Base-by-base conservation (phyloP, 2,797 vertebrate species). In the Hephaestus fuliginosus region DNA sequence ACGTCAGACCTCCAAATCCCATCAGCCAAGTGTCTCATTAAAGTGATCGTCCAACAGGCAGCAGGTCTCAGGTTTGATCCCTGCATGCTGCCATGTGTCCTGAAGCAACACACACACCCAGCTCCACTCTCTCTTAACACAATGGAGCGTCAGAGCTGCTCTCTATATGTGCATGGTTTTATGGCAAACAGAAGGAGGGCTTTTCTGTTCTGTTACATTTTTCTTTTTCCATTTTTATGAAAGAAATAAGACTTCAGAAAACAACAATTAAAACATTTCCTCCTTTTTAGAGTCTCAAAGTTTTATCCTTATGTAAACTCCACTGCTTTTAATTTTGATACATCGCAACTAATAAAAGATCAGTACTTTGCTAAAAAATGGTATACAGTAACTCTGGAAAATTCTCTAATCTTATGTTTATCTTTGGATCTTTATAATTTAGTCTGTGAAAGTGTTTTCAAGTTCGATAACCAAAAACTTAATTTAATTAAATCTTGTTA, bases 1-100 rank as follows among this genome's bases (percentile, higher is more conserved):
- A 76, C 20, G 55, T 52, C 18, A 88, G 17, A 86, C 14, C 7
- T 30, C 76, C 41, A 20, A 33, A 66, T 74, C 18, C 76, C 44
- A 69, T 63, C 74, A 52, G 25, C 39, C 4, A 3, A 28, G 44
- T 10, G 33, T 68, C 64, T 66, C 70, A 70, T 43, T 76, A 28
- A 78, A 60, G 43, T 58, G 70, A 71, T 52, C 70, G 63, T 81
- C 56, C 43, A 46, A 64, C 53, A 57, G 65, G 2, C 65, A 64
- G 52, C 75, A 71, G 65, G 57, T 65, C 70, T 41, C 46, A 68
- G 48, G 55, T 70, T 28, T 41, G 62, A 84, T 48, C 49, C 60
- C 25, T 2, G 28, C 44, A 78, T 39, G 52, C 56, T 48, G 74
- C 49, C 18, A 44, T 12, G 7, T 41, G 43, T 20, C 48, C 61